These are phyloP conservation scores for Poecile montanus DNA, from an alignment of 2,797 vertebrate species.

Conservation along the genomic window DNA sequence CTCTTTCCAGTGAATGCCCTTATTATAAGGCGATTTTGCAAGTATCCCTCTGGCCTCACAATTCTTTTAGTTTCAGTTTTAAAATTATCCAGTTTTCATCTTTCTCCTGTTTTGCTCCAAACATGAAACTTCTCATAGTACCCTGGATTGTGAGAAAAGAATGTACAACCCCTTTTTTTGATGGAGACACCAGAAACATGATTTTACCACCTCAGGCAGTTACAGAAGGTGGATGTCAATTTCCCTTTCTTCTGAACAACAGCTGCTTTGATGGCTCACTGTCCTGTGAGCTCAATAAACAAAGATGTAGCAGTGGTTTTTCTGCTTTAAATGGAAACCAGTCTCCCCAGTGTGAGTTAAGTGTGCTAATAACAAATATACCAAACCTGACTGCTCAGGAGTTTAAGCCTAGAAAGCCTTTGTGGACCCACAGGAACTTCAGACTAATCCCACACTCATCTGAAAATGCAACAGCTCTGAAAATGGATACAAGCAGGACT, in stretches of 20 bases:
- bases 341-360: not conserved
- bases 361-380: not conserved
- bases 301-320: not conserved
- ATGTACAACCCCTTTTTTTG: not conserved
- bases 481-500: not conserved
- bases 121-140: not conserved
- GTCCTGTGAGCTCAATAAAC: not conserved
- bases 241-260: not conserved
- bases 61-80: not conserved
- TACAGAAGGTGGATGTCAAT: not conserved
- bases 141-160: not conserved
- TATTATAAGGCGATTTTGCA: not conserved
- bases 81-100: not conserved
- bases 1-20: not conserved
- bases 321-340: not conserved
- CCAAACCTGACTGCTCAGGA: not conserved
- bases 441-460: not conserved
- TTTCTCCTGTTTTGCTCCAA: not conserved
- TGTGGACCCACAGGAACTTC: not conserved
- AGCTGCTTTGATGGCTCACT: not conserved
- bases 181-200: not conserved
- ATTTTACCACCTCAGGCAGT: not conserved
- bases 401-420: not conserved
- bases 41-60: not conserved
- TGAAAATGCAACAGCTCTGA: not conserved